Evolutionary conservation across 2,113 vertebrate species (phyloP).

Genomic region (Colaptes auratus): DNA sequence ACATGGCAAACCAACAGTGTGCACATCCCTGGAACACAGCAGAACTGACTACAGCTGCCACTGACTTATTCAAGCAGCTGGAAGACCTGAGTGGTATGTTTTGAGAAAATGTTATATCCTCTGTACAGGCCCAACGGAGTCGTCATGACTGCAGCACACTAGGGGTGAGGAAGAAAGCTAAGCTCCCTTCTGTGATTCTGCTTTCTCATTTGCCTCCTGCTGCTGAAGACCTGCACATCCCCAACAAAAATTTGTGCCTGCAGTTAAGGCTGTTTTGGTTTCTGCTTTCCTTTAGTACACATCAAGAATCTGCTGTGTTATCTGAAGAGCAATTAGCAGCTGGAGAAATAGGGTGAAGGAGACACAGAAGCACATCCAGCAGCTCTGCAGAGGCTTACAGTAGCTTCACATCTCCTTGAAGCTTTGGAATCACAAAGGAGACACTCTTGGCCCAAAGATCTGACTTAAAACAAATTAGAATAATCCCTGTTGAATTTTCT

Average conservation of each 20-base stretch:
- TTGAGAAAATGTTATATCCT: neutral
- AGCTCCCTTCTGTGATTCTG: neutral
- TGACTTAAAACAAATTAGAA: neutral
- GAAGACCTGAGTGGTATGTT: rapidly evolving
- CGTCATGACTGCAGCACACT: neutral
- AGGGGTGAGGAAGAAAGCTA: neutral
- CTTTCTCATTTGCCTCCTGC: neutral
- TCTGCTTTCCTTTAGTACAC: neutral
- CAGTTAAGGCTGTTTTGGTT: neutral
- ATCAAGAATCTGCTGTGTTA: neutral
- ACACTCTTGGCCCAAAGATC: neutral
- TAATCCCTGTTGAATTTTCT: neutral
- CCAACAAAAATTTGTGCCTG: neutral
- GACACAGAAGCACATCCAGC: neutral
- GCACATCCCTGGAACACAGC: rapidly evolving
- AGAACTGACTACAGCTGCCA: neutral
- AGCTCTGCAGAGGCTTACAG: neutral
- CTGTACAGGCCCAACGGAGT: neutral
- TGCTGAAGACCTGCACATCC: neutral
- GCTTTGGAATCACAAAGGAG: neutral
- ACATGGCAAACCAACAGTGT: neutral
- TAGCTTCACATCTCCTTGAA: neutral
- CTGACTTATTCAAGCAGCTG: neutral
- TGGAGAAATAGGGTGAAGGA: neutral
- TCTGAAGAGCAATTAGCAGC: rapidly evolving